Conservation (phyloP, 2,113 vertebrate genomes). For the Chascanopsetta lugubris region DNA sequence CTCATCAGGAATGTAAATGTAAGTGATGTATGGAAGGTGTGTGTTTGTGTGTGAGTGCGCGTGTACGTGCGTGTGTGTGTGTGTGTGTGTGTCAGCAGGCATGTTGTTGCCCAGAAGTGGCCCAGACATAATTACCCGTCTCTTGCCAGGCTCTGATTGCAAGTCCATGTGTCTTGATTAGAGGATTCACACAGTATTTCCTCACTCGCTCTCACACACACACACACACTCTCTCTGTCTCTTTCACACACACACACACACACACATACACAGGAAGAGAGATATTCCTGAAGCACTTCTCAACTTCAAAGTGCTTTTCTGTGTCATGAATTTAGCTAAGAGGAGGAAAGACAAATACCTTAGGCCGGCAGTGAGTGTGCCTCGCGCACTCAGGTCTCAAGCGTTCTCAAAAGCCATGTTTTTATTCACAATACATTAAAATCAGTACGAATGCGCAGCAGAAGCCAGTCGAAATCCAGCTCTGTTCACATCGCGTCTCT, state of each 20-base stretch:
- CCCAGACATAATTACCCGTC: slow-evolving; percentile 76
- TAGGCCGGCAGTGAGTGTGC: background rate
- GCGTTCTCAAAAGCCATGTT: background rate
- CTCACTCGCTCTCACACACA: slow-evolving; percentile 3
- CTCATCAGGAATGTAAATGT: too few relatives aligned
- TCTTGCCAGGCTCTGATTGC: slow-evolving; percentile 76
- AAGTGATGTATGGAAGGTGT: background rate
- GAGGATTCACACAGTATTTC: slow-evolving; percentile 59
- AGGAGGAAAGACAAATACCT: slow-evolving; percentile 2
- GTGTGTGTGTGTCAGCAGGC: background rate
- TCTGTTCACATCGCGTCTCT: too few relatives aligned
- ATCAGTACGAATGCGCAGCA: background rate
- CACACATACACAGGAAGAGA: slow-evolving; percentile 13
- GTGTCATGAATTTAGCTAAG: slow-evolving; percentile 10
- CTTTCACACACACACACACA: slow-evolving; percentile 12
- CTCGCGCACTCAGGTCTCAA: background rate
- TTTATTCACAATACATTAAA: slow-evolving; percentile 15
- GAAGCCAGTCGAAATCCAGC: background rate
- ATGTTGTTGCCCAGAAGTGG: slow-evolving; percentile 48
- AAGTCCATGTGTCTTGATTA: slow-evolving; percentile 78
- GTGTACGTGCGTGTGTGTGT: background rate
- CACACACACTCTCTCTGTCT: slow-evolving; percentile 17
- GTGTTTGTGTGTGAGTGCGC: background rate
- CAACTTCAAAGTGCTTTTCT: slow-evolving; percentile 33
- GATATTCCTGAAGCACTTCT: slow-evolving; percentile 26